These are phyloP conservation scores for Apantesis nais DNA, from an alignment of 2,888 invertebrate species.

Conservation along the genomic window DNA sequence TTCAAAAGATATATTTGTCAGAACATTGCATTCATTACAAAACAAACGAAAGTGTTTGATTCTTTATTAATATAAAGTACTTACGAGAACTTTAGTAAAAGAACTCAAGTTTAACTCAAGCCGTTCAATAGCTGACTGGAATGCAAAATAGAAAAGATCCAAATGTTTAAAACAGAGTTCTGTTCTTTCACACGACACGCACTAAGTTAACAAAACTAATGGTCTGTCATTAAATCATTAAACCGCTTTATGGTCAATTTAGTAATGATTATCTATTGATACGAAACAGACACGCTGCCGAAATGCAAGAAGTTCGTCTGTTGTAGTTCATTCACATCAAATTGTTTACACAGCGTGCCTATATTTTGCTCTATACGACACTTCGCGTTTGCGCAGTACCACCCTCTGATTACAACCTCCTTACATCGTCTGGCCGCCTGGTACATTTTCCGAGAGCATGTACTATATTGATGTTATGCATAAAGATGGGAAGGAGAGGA, in stretches of 20 bases:
- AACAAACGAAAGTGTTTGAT: no score
- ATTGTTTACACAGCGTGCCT: constrained; percentile 9
- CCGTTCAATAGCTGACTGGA: neutral
- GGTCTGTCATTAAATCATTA: neutral
- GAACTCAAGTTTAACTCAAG: neutral
- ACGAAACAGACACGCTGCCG: neutral
- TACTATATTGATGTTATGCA: constrained; percentile 13
- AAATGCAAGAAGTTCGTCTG: neutral
- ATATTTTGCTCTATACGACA: constrained; percentile 18
- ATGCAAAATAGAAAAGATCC: neutral
- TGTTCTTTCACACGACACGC: neutral
- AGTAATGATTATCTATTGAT: neutral
- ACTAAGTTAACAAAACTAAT: neutral
- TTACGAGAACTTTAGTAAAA: neutral
- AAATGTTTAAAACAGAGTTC: neutral
- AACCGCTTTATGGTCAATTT: neutral
- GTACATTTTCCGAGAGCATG: constrained; percentile 17
- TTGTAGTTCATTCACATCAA: neutral
- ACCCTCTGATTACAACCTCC: constrained; percentile 7
- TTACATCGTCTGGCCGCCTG: constrained; percentile 12
- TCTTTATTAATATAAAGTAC: neutral
- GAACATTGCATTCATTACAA: no score
- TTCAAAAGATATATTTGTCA: no score
- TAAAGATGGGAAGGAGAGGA: neutral
- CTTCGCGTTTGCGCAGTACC: constrained; percentile 24